A percentile compares a stretch with the other conserved stretches of the same genome.
Conservation (phyloP, 2,797 vertebrate species). For the Pithecia hirsuta region DNA sequence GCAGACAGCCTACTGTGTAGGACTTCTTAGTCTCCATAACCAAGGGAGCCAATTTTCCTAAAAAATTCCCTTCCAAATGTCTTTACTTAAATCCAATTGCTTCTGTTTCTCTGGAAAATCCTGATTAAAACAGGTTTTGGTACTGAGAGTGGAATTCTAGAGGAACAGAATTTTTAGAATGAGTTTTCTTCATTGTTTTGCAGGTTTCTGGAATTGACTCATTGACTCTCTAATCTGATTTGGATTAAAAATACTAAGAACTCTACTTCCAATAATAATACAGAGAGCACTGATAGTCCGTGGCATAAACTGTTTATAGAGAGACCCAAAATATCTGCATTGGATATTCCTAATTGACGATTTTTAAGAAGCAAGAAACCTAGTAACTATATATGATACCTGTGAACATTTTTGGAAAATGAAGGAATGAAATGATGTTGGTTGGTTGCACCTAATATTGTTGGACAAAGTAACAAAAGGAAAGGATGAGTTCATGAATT, state of each 20-base stretch:
- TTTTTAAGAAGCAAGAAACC: background rate
- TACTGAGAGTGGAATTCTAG: background rate
- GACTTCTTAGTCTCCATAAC: background rate
- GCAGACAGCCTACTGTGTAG: background rate
- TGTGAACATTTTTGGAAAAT: background rate
- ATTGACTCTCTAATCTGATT: background rate
- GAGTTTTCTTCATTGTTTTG: background rate
- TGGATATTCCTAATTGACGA: background rate
- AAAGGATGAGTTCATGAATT: background rate
- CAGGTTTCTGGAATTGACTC: background rate
- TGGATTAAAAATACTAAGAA: background rate
- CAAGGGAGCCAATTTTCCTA: background rate
- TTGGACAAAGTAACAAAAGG: background rate
- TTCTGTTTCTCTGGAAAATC: background rate
- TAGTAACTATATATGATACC: background rate
- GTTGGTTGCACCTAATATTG: no score
- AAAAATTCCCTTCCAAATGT: background rate
- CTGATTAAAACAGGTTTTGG: background rate
- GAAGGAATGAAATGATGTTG: background rate
- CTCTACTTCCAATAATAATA: background rate
- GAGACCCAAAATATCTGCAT: background rate
- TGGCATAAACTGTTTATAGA: background rate
- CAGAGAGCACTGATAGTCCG: background rate
- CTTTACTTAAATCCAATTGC: background rate
- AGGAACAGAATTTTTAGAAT: background rate